These are phyloP conservation scores for Malurus elegans DNA, from an alignment of 2,113 vertebrate species.

Conservation along the genomic window DNA sequence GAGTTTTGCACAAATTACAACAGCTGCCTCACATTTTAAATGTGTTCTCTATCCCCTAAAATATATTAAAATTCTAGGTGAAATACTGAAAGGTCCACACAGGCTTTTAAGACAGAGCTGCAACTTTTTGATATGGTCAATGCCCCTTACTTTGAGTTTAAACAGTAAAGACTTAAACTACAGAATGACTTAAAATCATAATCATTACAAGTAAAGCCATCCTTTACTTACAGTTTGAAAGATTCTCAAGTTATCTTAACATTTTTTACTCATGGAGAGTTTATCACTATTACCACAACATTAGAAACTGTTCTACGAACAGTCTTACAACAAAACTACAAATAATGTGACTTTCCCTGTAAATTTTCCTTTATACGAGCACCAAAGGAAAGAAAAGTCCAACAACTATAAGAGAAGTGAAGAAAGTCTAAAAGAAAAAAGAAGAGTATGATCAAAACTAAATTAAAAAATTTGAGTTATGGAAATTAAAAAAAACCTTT, in stretches of 20 bases:
- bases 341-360: background rate
- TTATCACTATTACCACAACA: background rate
- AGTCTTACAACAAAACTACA: background rate
- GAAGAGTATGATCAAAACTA: background rate
- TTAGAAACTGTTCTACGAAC: background rate
- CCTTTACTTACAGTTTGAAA: background rate
- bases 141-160: background rate
- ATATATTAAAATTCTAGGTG: background rate
- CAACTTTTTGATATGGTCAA: background rate
- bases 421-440: background rate
- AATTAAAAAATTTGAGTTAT: background rate
- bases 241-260: background rate
- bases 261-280: background rate
- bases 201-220: background rate
- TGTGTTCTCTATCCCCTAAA: background rate
- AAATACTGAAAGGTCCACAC: background rate
- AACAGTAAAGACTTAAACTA: background rate
- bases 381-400: background rate
- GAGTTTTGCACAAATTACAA: background rate
- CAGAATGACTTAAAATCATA: background rate
- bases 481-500: background rate
- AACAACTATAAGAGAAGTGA: background rate
- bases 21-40: background rate
- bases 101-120: background rate
- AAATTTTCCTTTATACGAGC: background rate